A percentile compares a stretch with the other conserved stretches of the same genome.
Evolutionary conservation across 2,797 vertebrate species (phyloP).

Genomic region (Bradypodion ventrale): DNA sequence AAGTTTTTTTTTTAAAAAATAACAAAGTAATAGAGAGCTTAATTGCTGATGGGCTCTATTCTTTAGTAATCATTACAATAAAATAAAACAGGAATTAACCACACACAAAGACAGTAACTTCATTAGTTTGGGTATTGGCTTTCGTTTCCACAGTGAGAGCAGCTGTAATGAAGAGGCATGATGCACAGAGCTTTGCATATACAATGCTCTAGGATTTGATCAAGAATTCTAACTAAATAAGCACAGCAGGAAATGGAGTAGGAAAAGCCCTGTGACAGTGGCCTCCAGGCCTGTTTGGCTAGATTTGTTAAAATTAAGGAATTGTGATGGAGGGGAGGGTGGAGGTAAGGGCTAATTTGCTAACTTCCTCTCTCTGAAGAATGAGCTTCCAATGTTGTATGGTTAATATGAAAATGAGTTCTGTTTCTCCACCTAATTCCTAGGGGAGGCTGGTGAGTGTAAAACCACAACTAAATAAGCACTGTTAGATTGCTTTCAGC

Average conservation of each 20-base stretch:
- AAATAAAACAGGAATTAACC: neutral
- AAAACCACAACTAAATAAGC: slow-evolving; percentile 18
- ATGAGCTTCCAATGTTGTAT: slow-evolving; percentile 10
- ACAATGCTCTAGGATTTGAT: neutral
- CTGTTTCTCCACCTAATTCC: slow-evolving; percentile 19
- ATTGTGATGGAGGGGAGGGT: neutral
- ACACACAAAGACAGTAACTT: neutral
- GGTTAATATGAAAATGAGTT: slow-evolving; percentile 33
- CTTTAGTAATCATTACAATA: neutral
- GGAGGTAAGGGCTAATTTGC: accelerated
- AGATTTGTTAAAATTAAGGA: accelerated
- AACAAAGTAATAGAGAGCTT: neutral
- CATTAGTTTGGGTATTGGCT: neutral
- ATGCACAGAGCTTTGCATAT: neutral
- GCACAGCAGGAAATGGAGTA: neutral
- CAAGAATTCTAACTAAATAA: neutral
- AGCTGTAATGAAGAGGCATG: neutral
- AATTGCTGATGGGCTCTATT: neutral
- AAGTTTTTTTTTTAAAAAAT: neutral
- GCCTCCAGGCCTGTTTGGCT: accelerated
- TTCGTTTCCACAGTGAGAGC: neutral
- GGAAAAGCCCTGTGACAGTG: neutral
- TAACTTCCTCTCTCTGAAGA: neutral
- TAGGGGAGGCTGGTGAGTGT: slow-evolving; percentile 21
- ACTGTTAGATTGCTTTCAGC: slow-evolving; percentile 21